A percentile compares a stretch with the other conserved stretches of the same genome.
Evolutionary conservation across 1,140 invertebrate genomes (phyloP).

Genomic region (Pissodes strobi): DNA sequence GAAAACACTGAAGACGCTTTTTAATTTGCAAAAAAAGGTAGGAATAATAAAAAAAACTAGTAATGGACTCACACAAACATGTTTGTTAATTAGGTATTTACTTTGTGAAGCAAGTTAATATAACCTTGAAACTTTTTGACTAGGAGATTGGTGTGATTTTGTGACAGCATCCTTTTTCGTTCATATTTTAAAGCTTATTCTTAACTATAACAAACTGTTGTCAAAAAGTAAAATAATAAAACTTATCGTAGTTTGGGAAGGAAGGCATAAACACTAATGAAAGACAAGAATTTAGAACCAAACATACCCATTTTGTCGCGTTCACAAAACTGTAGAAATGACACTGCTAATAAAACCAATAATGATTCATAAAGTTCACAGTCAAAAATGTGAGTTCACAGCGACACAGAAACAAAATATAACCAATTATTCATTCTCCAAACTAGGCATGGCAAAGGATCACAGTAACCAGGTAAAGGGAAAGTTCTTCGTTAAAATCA

Average conservation of each 20-base stretch:
- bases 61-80: too few relatives aligned
- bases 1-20: too few relatives aligned
- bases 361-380: constrained; percentile 36
- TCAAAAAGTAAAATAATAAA: too few relatives aligned
- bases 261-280: too few relatives aligned
- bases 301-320: constrained; percentile 31
- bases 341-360: too few relatives aligned
- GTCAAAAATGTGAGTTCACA: neutral
- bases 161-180: neutral
- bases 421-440: constrained; percentile 26
- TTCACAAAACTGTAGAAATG: constrained; percentile 8
- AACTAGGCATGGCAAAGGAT: constrained; percentile 28
- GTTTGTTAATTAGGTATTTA: neutral
- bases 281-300: too few relatives aligned
- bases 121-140: neutral
- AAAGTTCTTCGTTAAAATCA: constrained; percentile 24
- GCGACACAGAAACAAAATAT: constrained; percentile 1
- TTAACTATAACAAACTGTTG: neutral
- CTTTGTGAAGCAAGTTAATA: neutral
- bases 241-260: too few relatives aligned
- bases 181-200: too few relatives aligned
- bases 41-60: too few relatives aligned
- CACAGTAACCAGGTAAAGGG: constrained; percentile 27
- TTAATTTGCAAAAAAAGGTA: too few relatives aligned
- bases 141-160: neutral